A percentile compares a stretch with the other conserved stretches of the same genome.
phyloP scores from a whole-genome alignment of 2,888 invertebrate genomes.

The Microchrysa polita region DNA sequence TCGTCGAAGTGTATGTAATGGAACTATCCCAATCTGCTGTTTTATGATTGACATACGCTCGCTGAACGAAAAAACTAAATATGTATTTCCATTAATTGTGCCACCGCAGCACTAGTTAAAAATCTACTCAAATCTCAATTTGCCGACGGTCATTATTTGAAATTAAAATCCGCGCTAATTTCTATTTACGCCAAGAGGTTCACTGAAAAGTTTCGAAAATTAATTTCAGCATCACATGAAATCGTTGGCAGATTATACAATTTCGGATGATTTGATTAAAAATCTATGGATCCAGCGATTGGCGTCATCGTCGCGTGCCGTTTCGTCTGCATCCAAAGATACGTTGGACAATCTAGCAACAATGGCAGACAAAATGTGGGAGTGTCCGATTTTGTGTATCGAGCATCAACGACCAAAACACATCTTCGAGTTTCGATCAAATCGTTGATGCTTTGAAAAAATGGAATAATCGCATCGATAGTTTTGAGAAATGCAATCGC shows the following conservation, averaged over 20 bases:
- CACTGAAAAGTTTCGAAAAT: neutral
- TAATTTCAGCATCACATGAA: neutral
- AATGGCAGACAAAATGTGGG: neutral
- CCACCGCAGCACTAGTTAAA: neutral
- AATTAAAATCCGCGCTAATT: neutral
- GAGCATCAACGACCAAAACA: neutral
- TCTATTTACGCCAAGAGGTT: neutral
- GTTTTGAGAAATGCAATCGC: neutral
- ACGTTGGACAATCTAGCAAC: neutral
- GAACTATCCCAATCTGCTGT: no score
- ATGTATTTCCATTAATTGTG: no score
- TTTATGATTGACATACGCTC: no score
- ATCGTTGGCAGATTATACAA: neutral
- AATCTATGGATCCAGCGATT: slow-evolving; percentile 44
- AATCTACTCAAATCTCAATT: neutral
- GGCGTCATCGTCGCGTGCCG: neutral
- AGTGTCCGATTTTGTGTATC: neutral
- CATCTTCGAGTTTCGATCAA: neutral
- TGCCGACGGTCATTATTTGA: neutral
- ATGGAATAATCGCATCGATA: neutral
- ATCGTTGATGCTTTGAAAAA: neutral
- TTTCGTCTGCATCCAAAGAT: neutral
- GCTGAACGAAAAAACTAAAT: no score
- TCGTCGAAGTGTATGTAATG: no score
- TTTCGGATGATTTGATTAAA: slow-evolving; percentile 43